Evolutionary conservation across 2,113 vertebrate species (phyloP).

Genomic region (Bolborhynchus lineola): DNA sequence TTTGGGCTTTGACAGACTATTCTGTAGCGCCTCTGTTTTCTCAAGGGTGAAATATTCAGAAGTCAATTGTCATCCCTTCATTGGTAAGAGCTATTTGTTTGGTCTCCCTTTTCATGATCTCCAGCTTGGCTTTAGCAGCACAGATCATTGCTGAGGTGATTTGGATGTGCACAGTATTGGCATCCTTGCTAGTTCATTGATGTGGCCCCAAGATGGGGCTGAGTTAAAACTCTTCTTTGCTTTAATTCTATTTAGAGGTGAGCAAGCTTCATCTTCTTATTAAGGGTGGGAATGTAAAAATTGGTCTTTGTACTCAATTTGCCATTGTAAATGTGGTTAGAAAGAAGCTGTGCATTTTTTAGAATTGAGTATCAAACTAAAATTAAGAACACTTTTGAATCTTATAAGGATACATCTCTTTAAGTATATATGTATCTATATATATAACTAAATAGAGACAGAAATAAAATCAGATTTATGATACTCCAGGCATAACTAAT

Average conservation of each 20-base stretch:
- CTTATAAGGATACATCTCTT: neutral
- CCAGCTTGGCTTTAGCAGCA: neutral
- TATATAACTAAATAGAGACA: neutral
- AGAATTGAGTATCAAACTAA: neutral
- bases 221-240: neutral
- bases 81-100: fast-evolving
- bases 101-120: neutral
- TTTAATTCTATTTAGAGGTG: fast-evolving
- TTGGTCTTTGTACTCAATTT: neutral
- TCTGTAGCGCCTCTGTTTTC: neutral
- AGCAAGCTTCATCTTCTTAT: neutral
- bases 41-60: neutral
- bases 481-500: neutral
- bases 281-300: neutral
- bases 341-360: neutral
- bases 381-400: neutral
- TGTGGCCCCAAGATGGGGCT: neutral
- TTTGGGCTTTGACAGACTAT: fast-evolving
- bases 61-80: fast-evolving
- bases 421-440: neutral
- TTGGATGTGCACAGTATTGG: neutral
- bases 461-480: neutral
- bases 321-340: neutral
- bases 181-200: neutral
- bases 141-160: fast-evolving